These are phyloP conservation scores for Chaetoderma sp. DNA, from an alignment of 2,888 invertebrate species.

Conservation along the genomic window DNA sequence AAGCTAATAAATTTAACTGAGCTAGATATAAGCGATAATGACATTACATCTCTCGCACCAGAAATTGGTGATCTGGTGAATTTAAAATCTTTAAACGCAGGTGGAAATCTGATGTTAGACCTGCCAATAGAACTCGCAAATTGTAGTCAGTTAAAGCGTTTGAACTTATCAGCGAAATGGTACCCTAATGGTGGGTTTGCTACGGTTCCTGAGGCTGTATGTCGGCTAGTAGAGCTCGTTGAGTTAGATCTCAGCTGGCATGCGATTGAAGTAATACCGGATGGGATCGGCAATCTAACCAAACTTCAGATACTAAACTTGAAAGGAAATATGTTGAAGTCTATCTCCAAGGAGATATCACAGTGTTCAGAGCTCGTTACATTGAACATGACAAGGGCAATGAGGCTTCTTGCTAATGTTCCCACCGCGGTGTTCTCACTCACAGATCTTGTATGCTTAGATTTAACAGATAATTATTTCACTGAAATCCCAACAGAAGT, in stretches of 20 bases:
- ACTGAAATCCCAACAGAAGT: slow-evolving; percentile 54
- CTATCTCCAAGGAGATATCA: slow-evolving; percentile 48
- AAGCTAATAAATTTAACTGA: slow-evolving; percentile 43
- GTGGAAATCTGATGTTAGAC: slow-evolving; percentile 50
- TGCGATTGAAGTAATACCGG: slow-evolving; percentile 54
- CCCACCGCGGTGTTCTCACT: slow-evolving; percentile 51
- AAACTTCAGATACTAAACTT: slow-evolving; percentile 50
- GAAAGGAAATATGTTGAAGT: slow-evolving; percentile 53
- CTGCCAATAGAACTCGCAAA: slow-evolving; percentile 47
- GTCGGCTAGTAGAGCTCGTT: slow-evolving; percentile 44
- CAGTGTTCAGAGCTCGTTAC: slow-evolving; percentile 50
- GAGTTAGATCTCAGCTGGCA: slow-evolving; percentile 60
- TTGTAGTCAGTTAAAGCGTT: slow-evolving; percentile 47
- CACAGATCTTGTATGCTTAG: slow-evolving; percentile 47
- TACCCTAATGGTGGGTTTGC: slow-evolving; percentile 52
- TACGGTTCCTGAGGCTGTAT: slow-evolving; percentile 49
- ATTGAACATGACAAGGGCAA: slow-evolving; percentile 55
- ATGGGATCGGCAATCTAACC: slow-evolving; percentile 49
- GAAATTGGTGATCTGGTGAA: slow-evolving; percentile 49
- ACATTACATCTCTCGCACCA: slow-evolving; percentile 41
- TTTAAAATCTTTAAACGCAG: slow-evolving; percentile 46
- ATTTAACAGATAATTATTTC: slow-evolving; percentile 58
- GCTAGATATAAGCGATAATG: slow-evolving; percentile 54
- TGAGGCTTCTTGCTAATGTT: slow-evolving; percentile 49
- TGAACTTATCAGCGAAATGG: slow-evolving; percentile 60